Conservation (phyloP, 2,113 vertebrate species). For the Hoplias malabaricus region DNA sequence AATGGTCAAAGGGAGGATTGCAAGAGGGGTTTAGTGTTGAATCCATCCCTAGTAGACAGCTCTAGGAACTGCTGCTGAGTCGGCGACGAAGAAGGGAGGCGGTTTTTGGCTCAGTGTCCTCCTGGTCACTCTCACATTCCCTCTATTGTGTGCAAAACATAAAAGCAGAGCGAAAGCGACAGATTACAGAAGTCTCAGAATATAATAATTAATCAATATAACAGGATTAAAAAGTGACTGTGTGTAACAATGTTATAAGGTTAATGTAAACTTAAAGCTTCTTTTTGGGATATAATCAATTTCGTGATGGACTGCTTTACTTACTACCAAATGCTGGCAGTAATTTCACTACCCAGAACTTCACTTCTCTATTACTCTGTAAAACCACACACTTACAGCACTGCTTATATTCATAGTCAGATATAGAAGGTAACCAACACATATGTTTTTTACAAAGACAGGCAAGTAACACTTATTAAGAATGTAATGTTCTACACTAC, state of each 20-base stretch:
- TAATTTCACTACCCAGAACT: too few species aligned
- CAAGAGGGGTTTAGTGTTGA: background rate
- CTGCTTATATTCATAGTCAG: too few species aligned
- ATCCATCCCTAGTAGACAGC: background rate
- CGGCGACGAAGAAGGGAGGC: constrained; percentile 63
- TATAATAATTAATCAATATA: background rate
- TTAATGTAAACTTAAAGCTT: background rate
- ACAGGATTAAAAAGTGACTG: background rate
- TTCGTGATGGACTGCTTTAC: too few species aligned
- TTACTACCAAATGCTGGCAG: too few species aligned
- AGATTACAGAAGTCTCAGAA: background rate
- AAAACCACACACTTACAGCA: too few species aligned
- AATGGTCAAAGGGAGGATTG: background rate
- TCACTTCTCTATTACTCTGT: too few species aligned
- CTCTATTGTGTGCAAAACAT: constrained; percentile 66
- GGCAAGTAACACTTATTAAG: too few species aligned
- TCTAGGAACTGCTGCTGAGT: constrained; percentile 75
- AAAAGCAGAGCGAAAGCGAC: background rate
- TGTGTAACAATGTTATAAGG: too few species aligned
- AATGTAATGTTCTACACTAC: too few species aligned
- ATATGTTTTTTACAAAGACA: too few species aligned
- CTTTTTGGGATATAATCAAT: too few species aligned
- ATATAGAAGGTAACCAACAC: too few species aligned
- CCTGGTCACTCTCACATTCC: constrained; percentile 74
- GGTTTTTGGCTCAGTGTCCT: constrained; percentile 67